These are phyloP conservation scores for Hybognathus amarus DNA, from an alignment of 2,797 vertebrate genomes.

Conservation along the genomic window DNA sequence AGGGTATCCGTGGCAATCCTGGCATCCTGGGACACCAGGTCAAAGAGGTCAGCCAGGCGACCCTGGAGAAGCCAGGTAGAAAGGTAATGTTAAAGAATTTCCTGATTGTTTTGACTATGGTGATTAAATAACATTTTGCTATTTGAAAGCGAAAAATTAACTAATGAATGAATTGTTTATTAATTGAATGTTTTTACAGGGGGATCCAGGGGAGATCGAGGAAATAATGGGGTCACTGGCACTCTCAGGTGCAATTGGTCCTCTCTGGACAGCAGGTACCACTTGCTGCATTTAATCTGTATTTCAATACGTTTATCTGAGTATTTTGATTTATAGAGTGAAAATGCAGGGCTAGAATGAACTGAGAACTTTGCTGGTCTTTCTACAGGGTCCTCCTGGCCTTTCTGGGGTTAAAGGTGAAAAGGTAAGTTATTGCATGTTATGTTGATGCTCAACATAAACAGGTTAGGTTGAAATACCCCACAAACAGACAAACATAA, in stretches of 20 bases:
- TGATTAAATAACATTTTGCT: neutral
- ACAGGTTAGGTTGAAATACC: neutral
- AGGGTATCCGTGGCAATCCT: slow-evolving; percentile 83
- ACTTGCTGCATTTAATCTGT: neutral
- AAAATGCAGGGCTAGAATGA: neutral
- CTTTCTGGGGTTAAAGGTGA: slow-evolving; percentile 80
- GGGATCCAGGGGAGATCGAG: slow-evolving; percentile 85
- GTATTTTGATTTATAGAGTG: neutral
- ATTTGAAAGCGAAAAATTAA: neutral
- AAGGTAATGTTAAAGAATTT: slow-evolving; percentile 69
- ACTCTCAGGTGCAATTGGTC: slow-evolving; percentile 74
- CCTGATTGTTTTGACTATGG: neutral
- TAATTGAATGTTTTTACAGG: slow-evolving; percentile 69
- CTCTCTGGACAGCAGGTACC: slow-evolving; percentile 78
- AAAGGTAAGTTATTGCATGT: slow-evolving; percentile 74
- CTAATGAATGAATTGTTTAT: neutral
- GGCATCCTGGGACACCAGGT: slow-evolving; percentile 82
- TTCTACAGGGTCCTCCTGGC: slow-evolving; percentile 77
- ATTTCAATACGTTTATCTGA: neutral
- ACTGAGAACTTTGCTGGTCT: neutral
- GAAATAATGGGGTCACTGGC: slow-evolving; percentile 83
- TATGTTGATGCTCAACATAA: neutral
- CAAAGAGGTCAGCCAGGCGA: slow-evolving; percentile 77
- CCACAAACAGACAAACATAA: neutral
- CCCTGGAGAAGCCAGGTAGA: slow-evolving; percentile 77